phyloP scores from a whole-genome alignment of 2,888 invertebrate species.

The Stramonita haemastoma region DNA sequence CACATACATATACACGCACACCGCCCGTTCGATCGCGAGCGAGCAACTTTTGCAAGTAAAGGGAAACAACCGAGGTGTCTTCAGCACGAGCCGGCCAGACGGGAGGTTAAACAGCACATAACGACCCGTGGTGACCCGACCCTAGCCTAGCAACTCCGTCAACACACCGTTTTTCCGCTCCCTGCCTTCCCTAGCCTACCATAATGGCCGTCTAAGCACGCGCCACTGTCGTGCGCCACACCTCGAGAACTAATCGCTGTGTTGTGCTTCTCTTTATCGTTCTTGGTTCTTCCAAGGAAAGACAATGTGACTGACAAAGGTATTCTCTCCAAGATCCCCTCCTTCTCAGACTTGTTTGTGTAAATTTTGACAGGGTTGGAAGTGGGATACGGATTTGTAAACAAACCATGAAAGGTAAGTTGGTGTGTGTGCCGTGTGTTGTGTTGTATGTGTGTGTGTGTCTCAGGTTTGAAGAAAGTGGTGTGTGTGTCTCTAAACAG shows the following conservation, averaged over 20 bases:
- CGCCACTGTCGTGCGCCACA: slow-evolving; percentile 14
- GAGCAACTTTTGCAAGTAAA: neutral
- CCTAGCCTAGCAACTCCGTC: slow-evolving; percentile 44
- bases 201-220: slow-evolving; percentile 31
- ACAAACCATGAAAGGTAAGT: too few species aligned
- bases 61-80: slow-evolving; percentile 6
- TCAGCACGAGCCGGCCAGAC: neutral
- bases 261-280: neutral
- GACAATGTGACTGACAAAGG: neutral
- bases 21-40: too few species aligned
- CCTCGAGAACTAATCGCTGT: neutral
- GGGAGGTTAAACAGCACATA: slow-evolving; percentile 31
- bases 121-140: slow-evolving; percentile 28
- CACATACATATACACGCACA: neutral
- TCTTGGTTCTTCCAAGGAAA: neutral
- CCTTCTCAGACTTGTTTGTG: too few species aligned
- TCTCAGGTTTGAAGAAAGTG: neutral
- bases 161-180: slow-evolving; percentile 39
- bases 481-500: too few species aligned
- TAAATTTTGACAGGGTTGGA: too few species aligned
- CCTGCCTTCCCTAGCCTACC: neutral
- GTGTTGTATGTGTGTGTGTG: neutral
- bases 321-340: too few species aligned
- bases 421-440: too few species aligned
- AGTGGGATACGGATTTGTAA: too few species aligned